Evolutionary conservation across 2,797 vertebrate species (phyloP).

Genomic region (Muscicapa striata): DNA sequence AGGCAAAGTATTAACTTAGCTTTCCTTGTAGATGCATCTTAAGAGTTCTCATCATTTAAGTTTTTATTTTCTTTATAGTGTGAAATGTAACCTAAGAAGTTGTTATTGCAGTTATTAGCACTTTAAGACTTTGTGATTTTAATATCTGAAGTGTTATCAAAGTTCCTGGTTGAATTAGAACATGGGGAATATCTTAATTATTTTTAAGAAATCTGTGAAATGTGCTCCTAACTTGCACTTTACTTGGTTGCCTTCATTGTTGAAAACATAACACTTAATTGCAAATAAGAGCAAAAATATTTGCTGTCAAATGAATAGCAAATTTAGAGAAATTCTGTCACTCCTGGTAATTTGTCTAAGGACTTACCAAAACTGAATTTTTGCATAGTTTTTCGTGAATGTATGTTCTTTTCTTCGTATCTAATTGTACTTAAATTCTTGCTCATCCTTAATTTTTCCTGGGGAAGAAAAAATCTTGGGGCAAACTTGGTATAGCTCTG

Average conservation of each 20-base stretch:
- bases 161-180: neutral
- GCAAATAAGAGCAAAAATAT: neutral
- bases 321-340: neutral
- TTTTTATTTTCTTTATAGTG: neutral
- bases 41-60: fast-evolving
- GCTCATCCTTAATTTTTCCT: neutral
- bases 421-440: neutral
- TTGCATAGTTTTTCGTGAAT: neutral
- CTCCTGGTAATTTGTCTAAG: neutral
- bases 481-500: neutral
- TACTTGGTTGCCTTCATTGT: neutral
- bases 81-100: neutral
- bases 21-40: neutral
- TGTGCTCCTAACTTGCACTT: neutral
- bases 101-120: neutral
- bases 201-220: neutral
- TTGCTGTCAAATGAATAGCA: neutral
- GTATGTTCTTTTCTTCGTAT: neutral
- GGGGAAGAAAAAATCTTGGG: neutral
- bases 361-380: neutral
- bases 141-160: neutral
- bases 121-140: neutral
- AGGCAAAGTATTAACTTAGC: neutral
- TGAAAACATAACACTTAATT: neutral
- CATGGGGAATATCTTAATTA: neutral